Percentiles rank a stretch among this genome's conserved stretches.
Conservation (phyloP, 2,888 invertebrate genomes). For the Pristionchus fissidentatus region DNA sequence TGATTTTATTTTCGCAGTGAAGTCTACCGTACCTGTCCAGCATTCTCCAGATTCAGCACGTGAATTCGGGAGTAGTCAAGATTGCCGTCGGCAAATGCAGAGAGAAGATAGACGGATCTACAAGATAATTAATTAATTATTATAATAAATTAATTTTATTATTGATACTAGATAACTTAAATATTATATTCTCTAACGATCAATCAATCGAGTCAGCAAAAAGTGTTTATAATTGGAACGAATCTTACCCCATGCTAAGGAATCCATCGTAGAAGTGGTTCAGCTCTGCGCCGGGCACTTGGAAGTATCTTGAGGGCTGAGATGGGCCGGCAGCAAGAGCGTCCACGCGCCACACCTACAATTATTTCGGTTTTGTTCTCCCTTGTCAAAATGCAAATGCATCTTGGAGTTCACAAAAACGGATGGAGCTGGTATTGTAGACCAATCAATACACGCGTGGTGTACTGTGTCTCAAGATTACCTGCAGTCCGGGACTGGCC, state of each 20-base stretch:
- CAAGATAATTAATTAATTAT: neutral
- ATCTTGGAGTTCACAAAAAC: neutral
- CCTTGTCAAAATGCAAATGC: neutral
- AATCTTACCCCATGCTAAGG: slow-evolving; percentile 65
- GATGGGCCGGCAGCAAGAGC: slow-evolving; percentile 62
- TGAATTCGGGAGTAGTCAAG: slow-evolving; percentile 72
- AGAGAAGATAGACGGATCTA: slow-evolving; percentile 72
- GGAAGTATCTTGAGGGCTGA: slow-evolving; percentile 64
- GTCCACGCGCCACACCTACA: slow-evolving; percentile 62
- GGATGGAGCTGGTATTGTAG: neutral
- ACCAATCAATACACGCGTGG: neutral
- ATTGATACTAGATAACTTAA: too few relatives aligned
- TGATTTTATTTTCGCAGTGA: neutral
- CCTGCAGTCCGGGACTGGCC: slow-evolving; percentile 70
- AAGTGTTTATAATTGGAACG: neutral
- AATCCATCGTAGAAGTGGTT: slow-evolving; percentile 74
- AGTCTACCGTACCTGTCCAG: slow-evolving; percentile 53
- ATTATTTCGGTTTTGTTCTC: neutral
- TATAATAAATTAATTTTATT: too few relatives aligned
- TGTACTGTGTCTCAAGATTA: too few relatives aligned
- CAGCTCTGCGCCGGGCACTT: slow-evolving; percentile 71
- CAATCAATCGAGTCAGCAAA: neutral
- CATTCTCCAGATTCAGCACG: slow-evolving; percentile 64
- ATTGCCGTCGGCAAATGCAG: slow-evolving; percentile 71
- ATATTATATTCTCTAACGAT: neutral